Percentiles rank a stretch among this genome's conserved stretches.
Conservation (phyloP, 2,797 vertebrate species). For the Thripadectes ignobilis region DNA sequence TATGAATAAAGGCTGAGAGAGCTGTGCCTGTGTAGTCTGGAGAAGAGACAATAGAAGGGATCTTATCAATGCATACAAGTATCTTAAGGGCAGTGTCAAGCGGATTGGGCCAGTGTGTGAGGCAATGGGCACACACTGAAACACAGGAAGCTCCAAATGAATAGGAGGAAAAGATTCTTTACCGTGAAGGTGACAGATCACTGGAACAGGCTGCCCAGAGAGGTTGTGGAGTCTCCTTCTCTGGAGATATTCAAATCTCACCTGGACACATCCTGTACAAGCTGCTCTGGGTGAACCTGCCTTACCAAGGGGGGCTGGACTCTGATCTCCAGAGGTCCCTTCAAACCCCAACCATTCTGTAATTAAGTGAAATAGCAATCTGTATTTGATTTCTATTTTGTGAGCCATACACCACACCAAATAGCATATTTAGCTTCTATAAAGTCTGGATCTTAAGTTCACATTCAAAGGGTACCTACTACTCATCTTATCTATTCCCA, state of each 20-base stretch:
- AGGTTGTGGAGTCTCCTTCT: neutral
- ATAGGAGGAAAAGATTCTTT: neutral
- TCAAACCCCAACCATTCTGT: neutral
- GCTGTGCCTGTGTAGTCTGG: neutral
- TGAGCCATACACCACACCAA: neutral
- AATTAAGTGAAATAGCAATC: neutral
- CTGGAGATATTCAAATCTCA: neutral
- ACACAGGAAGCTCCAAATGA: neutral
- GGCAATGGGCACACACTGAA: neutral
- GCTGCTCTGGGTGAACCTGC: neutral
- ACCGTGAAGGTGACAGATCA: neutral
- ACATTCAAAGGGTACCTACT: conserved; percentile 9
- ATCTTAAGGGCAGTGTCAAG: neutral
- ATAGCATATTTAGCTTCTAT: neutral
- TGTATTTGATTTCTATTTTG: neutral
- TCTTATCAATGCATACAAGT: neutral
- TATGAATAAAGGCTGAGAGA: neutral
- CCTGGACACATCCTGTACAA: neutral
- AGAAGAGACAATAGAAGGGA: neutral
- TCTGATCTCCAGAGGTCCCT: neutral
- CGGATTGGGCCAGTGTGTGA: neutral
- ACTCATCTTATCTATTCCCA: neutral
- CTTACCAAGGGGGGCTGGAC: fast-evolving
- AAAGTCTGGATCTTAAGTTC: neutral
- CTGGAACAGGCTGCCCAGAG: neutral